Percentiles rank a stretch among this genome's conserved stretches.
Conservation (phyloP, 2,888 invertebrate genomes). For the Anticlea derivata region DNA sequence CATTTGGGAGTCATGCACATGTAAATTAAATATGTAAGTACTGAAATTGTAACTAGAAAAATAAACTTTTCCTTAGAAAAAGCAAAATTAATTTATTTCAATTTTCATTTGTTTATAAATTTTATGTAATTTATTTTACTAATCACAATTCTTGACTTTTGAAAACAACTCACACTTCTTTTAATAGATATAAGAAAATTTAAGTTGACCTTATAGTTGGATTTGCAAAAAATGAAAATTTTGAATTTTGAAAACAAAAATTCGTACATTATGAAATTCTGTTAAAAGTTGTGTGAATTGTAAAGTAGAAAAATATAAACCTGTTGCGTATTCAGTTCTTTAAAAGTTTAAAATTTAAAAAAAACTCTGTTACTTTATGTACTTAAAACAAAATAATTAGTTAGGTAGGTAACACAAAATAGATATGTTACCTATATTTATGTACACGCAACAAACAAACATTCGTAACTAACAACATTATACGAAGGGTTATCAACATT, state of each 20-base stretch:
- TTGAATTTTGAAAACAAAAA: too few relatives aligned
- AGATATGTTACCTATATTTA: conserved; percentile 1
- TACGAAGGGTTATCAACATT: conserved; percentile 70
- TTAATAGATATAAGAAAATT: conserved; percentile 12
- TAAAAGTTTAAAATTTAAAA: too few relatives aligned
- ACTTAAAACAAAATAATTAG: too few relatives aligned
- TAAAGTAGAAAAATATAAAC: conserved; percentile 4
- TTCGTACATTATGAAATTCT: not conserved
- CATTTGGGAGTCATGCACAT: conserved; percentile 81
- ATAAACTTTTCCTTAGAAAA: too few relatives aligned
- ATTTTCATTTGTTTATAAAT: not conserved
- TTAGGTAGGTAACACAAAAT: not conserved
- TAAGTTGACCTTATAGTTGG: too few relatives aligned
- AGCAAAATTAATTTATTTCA: too few relatives aligned
- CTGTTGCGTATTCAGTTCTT: conserved; percentile 9
- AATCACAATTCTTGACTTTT: conserved; percentile 21
- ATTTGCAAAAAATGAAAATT: too few relatives aligned
- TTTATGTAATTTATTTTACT: conserved; percentile 20
- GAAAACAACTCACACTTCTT: conserved; percentile 16
- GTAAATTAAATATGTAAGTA: conserved; percentile 61
- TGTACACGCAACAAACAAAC: conserved; percentile 35
- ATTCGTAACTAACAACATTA: conserved; percentile 47
- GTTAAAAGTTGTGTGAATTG: conserved; percentile 11
- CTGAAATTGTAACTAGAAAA: conserved; percentile 51
- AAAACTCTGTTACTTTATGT: too few relatives aligned